These are phyloP conservation scores for Hermodice carunculata DNA, from an alignment of 2,888 invertebrate species.

Conservation along the genomic window DNA sequence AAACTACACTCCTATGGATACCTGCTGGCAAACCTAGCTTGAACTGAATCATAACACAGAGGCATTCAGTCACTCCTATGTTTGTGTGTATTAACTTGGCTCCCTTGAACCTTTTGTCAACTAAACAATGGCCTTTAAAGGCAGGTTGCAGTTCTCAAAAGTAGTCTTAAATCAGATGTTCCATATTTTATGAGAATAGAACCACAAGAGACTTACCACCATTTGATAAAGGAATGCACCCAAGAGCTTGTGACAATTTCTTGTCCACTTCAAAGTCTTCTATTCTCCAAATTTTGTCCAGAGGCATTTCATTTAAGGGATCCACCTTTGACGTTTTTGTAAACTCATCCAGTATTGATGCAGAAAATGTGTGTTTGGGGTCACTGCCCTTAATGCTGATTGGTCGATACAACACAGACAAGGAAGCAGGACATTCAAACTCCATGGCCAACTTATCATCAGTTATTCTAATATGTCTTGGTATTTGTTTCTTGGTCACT, in stretches of 20 bases:
- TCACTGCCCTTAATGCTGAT: slow-evolving; percentile 61
- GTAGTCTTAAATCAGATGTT: too few relatives aligned
- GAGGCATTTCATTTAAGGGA: slow-evolving; percentile 56
- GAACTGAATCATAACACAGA: too few relatives aligned
- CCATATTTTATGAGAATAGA: not conserved
- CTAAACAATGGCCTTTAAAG: too few relatives aligned
- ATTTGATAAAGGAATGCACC: slow-evolving; percentile 56
- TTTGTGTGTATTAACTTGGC: too few relatives aligned
- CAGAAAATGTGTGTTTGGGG: slow-evolving; percentile 63
- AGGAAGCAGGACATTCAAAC: slow-evolving; percentile 65
- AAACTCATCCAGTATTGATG: slow-evolving; percentile 59
- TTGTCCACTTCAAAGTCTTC: slow-evolving; percentile 59
- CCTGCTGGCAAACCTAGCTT: too few relatives aligned
- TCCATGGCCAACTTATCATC: slow-evolving; percentile 51
- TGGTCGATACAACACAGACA: slow-evolving; percentile 61
- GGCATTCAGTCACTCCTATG: too few relatives aligned
- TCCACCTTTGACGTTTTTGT: slow-evolving; percentile 64
- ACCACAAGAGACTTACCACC: slow-evolving; percentile 46
- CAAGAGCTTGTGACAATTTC: slow-evolving; percentile 51
- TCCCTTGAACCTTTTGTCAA: too few relatives aligned
- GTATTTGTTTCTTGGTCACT: slow-evolving; percentile 57
- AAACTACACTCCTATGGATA: too few relatives aligned
- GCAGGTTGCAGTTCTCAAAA: too few relatives aligned
- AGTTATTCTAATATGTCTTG: slow-evolving; percentile 56
- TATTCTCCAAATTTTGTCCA: slow-evolving; percentile 56